These are phyloP conservation scores for Tenebrosternarchus preto DNA, from an alignment of 2,113 vertebrate genomes.

Conservation along the genomic window DNA sequence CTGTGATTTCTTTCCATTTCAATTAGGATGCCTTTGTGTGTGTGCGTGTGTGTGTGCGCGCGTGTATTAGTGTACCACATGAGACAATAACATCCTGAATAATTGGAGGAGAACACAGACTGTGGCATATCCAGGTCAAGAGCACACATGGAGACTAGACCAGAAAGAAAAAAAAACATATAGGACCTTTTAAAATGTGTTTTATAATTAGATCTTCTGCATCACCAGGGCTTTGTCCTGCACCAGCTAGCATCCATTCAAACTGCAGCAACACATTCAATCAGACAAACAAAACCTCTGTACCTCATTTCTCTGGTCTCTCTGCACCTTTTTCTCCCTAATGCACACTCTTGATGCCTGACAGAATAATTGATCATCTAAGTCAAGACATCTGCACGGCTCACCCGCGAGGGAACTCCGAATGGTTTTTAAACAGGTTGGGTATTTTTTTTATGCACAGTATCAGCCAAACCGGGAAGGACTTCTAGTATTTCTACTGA, in stretches of 20 bases:
- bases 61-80: background rate
- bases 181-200: constrained; percentile 7
- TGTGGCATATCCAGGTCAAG: constrained; percentile 60
- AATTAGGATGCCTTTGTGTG: constrained; percentile 10
- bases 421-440: constrained; percentile 32
- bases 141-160: constrained; percentile 39
- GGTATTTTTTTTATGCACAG: constrained; percentile 13
- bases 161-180: constrained; percentile 34
- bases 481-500: background rate
- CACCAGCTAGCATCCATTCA: constrained; percentile 52
- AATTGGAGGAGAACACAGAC: constrained; percentile 54
- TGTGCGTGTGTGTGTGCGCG: constrained; percentile 9
- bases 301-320: constrained; percentile 37
- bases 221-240: constrained; percentile 42
- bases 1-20: constrained; percentile 20
- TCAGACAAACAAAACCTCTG: constrained; percentile 41
- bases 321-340: constrained; percentile 41
- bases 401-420: constrained; percentile 25
- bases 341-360: constrained; percentile 45
- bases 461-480: background rate
- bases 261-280: constrained; percentile 53
- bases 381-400: constrained; percentile 36
- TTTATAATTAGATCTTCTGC: constrained; percentile 55
- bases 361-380: constrained; percentile 51
- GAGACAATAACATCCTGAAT: constrained; percentile 48